Percentiles rank a stretch among this genome's conserved stretches.
Conservation (phyloP, 2,888 invertebrate species). For the Antheraea assamensis region DNA sequence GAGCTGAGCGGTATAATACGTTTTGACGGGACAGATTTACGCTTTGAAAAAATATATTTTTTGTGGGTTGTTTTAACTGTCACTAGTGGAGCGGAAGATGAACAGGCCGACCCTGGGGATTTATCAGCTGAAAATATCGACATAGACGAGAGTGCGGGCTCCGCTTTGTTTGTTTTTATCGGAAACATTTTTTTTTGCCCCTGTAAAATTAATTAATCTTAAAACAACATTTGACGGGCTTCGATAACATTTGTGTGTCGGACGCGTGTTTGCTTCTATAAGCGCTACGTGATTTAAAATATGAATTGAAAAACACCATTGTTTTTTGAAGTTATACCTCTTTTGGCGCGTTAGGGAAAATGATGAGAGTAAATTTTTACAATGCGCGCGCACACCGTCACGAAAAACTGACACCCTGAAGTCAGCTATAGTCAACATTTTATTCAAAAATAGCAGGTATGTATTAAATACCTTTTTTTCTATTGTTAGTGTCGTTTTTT, state of each 20-base stretch:
- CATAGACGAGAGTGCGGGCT: conserved; percentile 21
- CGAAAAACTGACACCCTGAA: too few species aligned
- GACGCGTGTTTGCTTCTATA: background rate
- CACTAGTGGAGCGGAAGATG: conserved; percentile 47
- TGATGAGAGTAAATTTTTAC: too few species aligned
- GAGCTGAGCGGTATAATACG: conserved; percentile 38
- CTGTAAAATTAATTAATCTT: conserved; percentile 20
- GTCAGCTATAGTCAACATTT: too few species aligned
- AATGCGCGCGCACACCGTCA: too few species aligned
- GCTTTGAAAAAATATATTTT: conserved; percentile 36
- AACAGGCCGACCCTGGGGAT: conserved; percentile 47
- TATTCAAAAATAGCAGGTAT: too few species aligned
- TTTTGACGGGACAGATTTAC: conserved; percentile 38
- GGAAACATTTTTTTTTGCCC: conserved; percentile 24
- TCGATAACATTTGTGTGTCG: conserved; percentile 4
- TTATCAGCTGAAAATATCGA: conserved; percentile 47
- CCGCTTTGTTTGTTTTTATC: conserved; percentile 31
- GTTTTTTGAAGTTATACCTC: too few species aligned
- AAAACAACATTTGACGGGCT: conserved; percentile 16
- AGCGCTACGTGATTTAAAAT: background rate
- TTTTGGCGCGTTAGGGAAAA: too few species aligned
- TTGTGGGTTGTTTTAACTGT: conserved; percentile 39
- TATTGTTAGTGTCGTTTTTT: too few species aligned
- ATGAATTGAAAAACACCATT: conserved; percentile 20
- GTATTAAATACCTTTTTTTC: too few species aligned